phyloP scores from a whole-genome alignment of 1,140 invertebrate species.

The Ganaspis sp. region DNA sequence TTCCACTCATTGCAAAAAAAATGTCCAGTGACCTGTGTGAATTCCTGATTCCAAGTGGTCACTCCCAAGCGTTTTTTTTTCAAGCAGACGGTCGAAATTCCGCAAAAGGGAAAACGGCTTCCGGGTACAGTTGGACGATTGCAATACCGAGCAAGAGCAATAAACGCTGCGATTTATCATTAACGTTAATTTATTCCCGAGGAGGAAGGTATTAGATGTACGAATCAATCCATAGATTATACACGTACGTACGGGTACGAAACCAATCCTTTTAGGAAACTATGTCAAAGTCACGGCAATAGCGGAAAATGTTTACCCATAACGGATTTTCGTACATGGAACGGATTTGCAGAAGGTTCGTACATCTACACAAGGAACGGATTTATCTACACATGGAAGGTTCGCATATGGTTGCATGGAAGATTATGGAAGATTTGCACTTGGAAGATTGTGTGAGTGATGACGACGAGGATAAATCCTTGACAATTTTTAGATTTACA shows the following conservation, averaged over 20 bases:
- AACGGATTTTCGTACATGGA: too few relatives aligned
- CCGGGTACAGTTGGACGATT: conserved; percentile 9
- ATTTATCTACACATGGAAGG: too few relatives aligned
- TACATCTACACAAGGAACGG: too few relatives aligned
- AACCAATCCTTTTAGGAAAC: neutral
- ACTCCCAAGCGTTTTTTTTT: conserved; percentile 37
- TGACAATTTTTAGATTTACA: conserved; percentile 23
- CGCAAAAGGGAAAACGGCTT: conserved; percentile 3
- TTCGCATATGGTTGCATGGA: too few relatives aligned
- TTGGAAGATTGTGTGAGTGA: neutral
- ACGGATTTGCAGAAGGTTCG: too few relatives aligned
- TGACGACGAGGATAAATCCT: neutral
- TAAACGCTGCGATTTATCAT: conserved; percentile 15
- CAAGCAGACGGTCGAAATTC: conserved; percentile 32
- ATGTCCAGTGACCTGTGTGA: conserved; percentile 47
- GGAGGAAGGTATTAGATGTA: conserved; percentile 15
- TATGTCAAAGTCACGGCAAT: conserved; percentile 1
- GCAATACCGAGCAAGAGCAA: neutral
- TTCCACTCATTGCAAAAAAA: conserved; percentile 48
- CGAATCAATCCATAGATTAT: neutral
- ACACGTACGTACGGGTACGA: neutral
- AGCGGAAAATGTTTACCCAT: neutral
- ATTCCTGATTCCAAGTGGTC: conserved; percentile 41
- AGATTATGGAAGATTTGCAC: too few relatives aligned
- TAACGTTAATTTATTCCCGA: conserved; percentile 11